Conservation (phyloP, 2,888 invertebrate genomes). For the Autographa pulchrina region DNA sequence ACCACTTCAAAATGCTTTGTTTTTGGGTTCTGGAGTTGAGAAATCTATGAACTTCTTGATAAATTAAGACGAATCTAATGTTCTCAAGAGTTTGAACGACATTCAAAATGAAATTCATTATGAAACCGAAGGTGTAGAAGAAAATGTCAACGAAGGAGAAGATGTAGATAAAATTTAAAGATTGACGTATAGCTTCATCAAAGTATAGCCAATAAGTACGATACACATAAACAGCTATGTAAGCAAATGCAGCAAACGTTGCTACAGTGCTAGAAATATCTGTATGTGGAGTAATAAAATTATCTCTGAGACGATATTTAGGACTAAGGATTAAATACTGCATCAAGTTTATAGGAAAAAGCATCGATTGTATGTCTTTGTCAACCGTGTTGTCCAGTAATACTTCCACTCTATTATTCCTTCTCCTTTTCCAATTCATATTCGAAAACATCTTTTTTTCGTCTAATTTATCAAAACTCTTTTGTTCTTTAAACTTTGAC, state of each 20-base stretch:
- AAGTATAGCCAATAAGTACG: too few species aligned
- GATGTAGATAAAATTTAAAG: too few species aligned
- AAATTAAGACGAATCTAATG: not conserved
- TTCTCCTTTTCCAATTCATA: not conserved
- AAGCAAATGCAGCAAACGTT: too few species aligned
- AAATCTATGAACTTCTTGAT: not conserved
- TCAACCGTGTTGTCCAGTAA: not conserved
- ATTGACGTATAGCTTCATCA: not conserved
- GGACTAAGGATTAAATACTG: not conserved
- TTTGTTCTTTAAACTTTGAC: too few species aligned
- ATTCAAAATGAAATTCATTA: not conserved
- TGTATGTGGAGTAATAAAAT: not conserved
- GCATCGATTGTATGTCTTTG: too few species aligned
- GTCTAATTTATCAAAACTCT: too few species aligned
- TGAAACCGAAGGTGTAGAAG: not conserved
- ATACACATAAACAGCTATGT: too few species aligned
- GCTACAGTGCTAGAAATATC: too few species aligned
- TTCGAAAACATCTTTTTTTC: too few species aligned
- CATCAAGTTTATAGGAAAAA: conserved; percentile 6
- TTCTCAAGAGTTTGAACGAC: not conserved
- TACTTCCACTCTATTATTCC: not conserved
- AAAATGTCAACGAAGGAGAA: not conserved
- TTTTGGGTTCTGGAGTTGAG: not conserved
- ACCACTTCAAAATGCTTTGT: not conserved
- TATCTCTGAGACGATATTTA: conserved; percentile 3